These are phyloP conservation scores for Athetis lepigone DNA, from an alignment of 2,888 invertebrate species.

Conservation along the genomic window DNA sequence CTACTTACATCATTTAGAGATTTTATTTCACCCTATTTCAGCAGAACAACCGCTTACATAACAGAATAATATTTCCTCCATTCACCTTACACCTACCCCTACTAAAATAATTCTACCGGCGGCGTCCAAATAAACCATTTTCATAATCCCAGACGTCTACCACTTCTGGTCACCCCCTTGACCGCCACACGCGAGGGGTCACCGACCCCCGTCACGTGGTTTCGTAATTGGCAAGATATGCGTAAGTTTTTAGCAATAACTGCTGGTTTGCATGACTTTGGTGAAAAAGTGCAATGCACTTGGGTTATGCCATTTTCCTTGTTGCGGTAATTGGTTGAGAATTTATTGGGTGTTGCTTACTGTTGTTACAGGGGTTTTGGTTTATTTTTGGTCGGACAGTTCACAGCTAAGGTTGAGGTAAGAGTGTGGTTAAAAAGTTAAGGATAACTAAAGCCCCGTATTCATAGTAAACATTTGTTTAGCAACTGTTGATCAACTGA, in stretches of 20 bases:
- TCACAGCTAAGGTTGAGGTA: too few species aligned
- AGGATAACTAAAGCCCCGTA: too few species aligned
- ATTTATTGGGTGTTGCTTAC: not conserved
- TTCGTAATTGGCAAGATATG: slow-evolving; percentile 56
- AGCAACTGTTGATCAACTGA: too few species aligned
- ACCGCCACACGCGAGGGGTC: slow-evolving; percentile 81
- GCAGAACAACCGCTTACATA: too few species aligned
- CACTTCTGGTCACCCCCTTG: slow-evolving; percentile 75
- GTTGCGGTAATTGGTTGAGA: not conserved
- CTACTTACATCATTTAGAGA: too few species aligned
- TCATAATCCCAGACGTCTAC: slow-evolving; percentile 37
- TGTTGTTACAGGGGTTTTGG: too few species aligned
- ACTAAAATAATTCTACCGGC: slow-evolving; percentile 7
- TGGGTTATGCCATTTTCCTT: slow-evolving; percentile 9
- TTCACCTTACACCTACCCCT: slow-evolving; percentile 1
- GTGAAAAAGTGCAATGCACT: slow-evolving; percentile 31
- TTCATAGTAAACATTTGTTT: too few species aligned
- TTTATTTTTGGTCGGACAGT: too few species aligned
- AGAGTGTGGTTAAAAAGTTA: too few species aligned
- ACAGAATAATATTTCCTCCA: too few species aligned
- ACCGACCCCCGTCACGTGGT: slow-evolving; percentile 72
- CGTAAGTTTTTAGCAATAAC: slow-evolving; percentile 59
- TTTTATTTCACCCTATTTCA: too few species aligned
- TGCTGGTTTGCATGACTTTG: slow-evolving; percentile 39
- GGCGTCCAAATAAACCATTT: slow-evolving; percentile 14